Evolutionary conservation across 2,888 invertebrate species (phyloP).

Genomic region (Subacronicta megacephala): DNA sequence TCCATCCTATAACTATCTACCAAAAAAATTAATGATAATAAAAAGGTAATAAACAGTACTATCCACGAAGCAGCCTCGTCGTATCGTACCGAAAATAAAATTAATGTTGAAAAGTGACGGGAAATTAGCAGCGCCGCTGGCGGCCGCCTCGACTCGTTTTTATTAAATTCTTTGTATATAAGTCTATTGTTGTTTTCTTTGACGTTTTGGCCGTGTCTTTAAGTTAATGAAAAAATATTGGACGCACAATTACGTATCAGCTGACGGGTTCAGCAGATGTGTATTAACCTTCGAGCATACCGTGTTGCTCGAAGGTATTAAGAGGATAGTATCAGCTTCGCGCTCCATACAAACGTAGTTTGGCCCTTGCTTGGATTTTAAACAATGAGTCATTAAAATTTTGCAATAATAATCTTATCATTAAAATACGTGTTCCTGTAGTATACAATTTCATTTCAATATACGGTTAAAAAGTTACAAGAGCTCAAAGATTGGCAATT

Average conservation of each 20-base stretch:
- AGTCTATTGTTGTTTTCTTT: conserved; percentile 16
- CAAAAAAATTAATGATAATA: background rate
- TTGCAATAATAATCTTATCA: too few relatives aligned
- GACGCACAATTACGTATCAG: background rate
- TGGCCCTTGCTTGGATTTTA: too few relatives aligned
- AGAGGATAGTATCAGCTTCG: too few relatives aligned
- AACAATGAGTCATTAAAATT: too few relatives aligned
- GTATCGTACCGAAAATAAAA: conserved; percentile 54
- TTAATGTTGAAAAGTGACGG: conserved; percentile 59
- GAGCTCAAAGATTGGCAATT: too few relatives aligned
- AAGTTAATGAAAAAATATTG: background rate
- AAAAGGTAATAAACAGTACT: conserved; percentile 18
- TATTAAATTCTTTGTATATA: conserved; percentile 63
- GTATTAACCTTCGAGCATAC: too few relatives aligned
- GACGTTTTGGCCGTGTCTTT: background rate
- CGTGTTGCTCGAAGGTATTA: too few relatives aligned
- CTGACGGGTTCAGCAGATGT: background rate
- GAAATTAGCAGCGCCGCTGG: conserved; percentile 65
- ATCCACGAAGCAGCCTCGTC: conserved; percentile 24
- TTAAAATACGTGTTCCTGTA: too few relatives aligned
- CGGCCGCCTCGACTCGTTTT: conserved; percentile 53
- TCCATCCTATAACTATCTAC: too few relatives aligned
- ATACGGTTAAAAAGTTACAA: too few relatives aligned
- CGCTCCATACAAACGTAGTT: too few relatives aligned
- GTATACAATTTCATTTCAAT: too few relatives aligned